phyloP scores from a whole-genome alignment of 2,797 vertebrate genomes.

The Micrastur ruficollis region DNA sequence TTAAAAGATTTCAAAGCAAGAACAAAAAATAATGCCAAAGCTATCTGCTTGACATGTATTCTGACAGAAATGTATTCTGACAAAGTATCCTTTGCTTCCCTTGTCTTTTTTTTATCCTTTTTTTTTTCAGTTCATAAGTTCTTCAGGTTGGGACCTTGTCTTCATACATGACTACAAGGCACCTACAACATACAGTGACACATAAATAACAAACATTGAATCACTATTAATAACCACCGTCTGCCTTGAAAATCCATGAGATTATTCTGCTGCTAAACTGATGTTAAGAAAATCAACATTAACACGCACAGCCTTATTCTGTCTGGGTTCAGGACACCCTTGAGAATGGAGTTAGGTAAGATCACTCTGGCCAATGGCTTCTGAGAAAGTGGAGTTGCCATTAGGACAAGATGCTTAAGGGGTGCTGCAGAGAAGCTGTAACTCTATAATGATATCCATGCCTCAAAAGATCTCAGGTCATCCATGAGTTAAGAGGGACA shows the following conservation, averaged over 20 bases:
- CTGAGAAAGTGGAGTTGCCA: background rate
- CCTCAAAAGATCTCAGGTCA: background rate
- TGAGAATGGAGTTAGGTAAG: background rate
- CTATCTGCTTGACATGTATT: background rate
- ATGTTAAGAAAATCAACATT: background rate
- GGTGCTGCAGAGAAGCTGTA: background rate
- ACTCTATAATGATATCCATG: background rate
- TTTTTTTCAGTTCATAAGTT: background rate
- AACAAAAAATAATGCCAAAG: background rate
- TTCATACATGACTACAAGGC: background rate
- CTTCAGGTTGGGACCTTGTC: background rate
- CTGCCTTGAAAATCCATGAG: background rate
- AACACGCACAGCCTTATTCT: accelerated
- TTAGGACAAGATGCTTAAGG: background rate
- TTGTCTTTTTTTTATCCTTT: background rate
- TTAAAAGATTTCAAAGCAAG: background rate
- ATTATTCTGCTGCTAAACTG: background rate
- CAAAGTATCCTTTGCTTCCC: background rate
- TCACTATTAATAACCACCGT: background rate
- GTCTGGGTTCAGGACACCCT: background rate
- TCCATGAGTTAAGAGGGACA: background rate
- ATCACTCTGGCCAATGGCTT: background rate
- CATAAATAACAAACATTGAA: background rate
- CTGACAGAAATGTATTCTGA: background rate
- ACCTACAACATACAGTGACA: background rate